Percentiles rank a stretch among this genome's conserved stretches.
phyloP scores from a whole-genome alignment of 2,113 vertebrate species.

The Malurus cyaneus region DNA sequence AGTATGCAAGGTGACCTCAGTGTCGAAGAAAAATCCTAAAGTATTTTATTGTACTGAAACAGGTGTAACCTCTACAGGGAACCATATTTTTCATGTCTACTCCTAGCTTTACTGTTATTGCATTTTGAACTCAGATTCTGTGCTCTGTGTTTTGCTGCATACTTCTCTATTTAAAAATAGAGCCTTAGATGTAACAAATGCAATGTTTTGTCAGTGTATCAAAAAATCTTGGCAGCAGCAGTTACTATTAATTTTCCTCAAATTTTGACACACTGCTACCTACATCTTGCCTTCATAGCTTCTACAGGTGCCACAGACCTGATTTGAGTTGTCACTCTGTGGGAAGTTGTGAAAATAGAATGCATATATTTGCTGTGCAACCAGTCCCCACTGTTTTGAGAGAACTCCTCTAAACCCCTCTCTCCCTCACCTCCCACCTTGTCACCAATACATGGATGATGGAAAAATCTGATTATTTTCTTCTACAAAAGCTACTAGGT shows the following conservation, averaged over 20 bases:
- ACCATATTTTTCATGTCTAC: not conserved
- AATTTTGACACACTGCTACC: not conserved
- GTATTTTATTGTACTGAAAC: not conserved
- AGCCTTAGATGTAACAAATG: not conserved
- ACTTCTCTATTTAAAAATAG: not conserved
- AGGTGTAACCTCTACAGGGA: not conserved
- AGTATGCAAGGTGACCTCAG: not conserved
- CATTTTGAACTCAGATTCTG: not conserved
- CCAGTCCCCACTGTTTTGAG: not conserved
- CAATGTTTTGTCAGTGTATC: not conserved
- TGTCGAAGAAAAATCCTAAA: not conserved
- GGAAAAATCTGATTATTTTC: not conserved
- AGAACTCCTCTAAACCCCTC: fast-evolving
- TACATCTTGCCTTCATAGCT: not conserved
- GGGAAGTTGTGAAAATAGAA: not conserved
- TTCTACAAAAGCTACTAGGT: not conserved
- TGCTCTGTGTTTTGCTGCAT: not conserved
- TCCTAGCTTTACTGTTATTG: not conserved
- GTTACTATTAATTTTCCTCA: not conserved
- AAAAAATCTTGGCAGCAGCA: not conserved
- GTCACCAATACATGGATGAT: not conserved
- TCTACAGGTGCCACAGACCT: not conserved
- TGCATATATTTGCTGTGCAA: not conserved
- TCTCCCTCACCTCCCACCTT: not conserved
- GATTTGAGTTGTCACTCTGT: not conserved